Percentiles rank a stretch among this genome's conserved stretches.
Evolutionary conservation across 92 coral and sea anemone genomes (phyloP).

Genomic region (Zoanthus sansibaricus): DNA sequence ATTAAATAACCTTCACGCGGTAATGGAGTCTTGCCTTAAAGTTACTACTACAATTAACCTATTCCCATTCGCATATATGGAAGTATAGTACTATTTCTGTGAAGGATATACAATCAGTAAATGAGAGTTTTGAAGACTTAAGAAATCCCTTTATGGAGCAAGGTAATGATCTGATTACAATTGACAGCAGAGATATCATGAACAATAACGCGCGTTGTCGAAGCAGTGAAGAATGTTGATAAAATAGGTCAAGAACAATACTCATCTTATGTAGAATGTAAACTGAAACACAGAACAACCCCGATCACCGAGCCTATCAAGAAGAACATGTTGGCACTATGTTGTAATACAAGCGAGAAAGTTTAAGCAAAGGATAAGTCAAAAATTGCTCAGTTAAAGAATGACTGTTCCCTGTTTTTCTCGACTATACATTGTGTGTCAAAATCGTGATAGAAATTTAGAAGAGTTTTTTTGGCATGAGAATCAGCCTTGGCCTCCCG

Average conservation of each 20-base stretch:
- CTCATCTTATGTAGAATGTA: constrained; percentile 20
- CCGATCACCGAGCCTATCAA: constrained; percentile 35
- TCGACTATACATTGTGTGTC: constrained; percentile 33
- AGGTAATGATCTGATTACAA: constrained; percentile 46
- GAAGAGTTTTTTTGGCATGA: constrained; percentile 41
- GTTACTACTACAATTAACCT: too few relatives aligned
- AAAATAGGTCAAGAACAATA: constrained; percentile 9
- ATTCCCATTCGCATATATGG: too few relatives aligned
- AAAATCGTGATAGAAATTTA: constrained; percentile 11
- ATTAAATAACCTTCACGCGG: too few relatives aligned
- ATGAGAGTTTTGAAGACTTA: constrained; percentile 20
- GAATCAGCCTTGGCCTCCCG: constrained; percentile 46
- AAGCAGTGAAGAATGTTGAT: background rate
- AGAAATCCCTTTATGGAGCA: constrained; percentile 54
- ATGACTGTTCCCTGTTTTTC: constrained; percentile 59
- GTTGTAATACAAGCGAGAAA: constrained; percentile 20
- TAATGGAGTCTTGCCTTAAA: too few relatives aligned
- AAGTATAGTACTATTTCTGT: too few relatives aligned
- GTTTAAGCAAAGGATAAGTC: constrained; percentile 47
- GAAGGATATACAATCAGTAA: constrained; percentile 32
- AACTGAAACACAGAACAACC: constrained; percentile 24
- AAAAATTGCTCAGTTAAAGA: constrained; percentile 46
- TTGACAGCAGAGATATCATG: constrained; percentile 47
- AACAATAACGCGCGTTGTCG: constrained; percentile 29
- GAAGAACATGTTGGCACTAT: constrained; percentile 43